Conservation (phyloP, 1,140 invertebrate species). For the Cylas formicarius region DNA sequence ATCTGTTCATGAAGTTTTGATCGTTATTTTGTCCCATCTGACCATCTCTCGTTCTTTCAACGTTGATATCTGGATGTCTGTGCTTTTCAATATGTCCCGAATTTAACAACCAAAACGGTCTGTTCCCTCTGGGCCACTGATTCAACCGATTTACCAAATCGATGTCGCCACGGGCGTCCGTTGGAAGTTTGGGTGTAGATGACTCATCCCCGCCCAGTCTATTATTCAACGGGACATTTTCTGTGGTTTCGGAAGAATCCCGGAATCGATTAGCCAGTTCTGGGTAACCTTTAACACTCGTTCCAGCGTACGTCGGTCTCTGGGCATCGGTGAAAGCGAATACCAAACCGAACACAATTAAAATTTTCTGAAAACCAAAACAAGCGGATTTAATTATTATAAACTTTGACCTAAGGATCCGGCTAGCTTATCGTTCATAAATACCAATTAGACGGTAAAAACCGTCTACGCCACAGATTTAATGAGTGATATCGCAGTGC, state of each 20-base stretch:
- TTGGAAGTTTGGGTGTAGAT: slow-evolving; percentile 26
- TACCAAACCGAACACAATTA: slow-evolving; percentile 16
- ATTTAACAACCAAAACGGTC: slow-evolving; percentile 53
- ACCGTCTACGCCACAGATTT: too few relatives aligned
- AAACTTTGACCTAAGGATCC: too few relatives aligned
- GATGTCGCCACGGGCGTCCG: slow-evolving; percentile 38
- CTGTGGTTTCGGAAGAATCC: slow-evolving; percentile 11
- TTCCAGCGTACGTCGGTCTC: slow-evolving; percentile 35
- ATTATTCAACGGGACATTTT: slow-evolving; percentile 16
- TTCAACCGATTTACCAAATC: slow-evolving; percentile 45
- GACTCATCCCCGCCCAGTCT: slow-evolving; percentile 15
- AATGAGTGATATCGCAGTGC: too few relatives aligned
- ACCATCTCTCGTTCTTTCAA: too few relatives aligned
- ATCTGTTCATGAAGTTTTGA: too few relatives aligned
- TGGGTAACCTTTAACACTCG: slow-evolving; percentile 30
- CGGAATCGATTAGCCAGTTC: slow-evolving; percentile 32
- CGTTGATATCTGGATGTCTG: slow-evolving; percentile 8
- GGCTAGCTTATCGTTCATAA: too few relatives aligned
- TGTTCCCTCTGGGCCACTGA: slow-evolving; percentile 47
- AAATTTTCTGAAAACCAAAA: slow-evolving; percentile 17
- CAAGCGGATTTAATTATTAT: too few relatives aligned
- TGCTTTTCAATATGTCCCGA: slow-evolving; percentile 44
- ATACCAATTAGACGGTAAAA: too few relatives aligned
- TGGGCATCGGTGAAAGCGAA: slow-evolving; percentile 25
- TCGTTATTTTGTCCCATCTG: too few relatives aligned